These are phyloP conservation scores for Trichogramma dendrolimi DNA, from an alignment of 2,888 invertebrate genomes.

Conservation along the genomic window DNA sequence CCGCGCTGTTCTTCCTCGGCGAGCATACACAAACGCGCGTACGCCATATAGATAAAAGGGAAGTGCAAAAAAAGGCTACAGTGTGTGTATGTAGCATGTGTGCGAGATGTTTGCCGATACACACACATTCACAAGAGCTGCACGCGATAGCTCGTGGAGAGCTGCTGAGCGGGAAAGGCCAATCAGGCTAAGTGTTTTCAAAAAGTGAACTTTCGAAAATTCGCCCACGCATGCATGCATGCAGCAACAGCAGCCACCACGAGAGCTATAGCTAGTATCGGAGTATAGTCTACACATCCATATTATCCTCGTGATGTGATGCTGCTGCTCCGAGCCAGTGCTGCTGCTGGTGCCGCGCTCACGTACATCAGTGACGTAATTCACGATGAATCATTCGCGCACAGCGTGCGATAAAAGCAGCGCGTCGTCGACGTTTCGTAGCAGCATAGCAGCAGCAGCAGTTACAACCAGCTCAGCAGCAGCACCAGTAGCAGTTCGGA, in stretches of 20 bases:
- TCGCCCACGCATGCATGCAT: neutral
- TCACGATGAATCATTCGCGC: constrained; percentile 22
- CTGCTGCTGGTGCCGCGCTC: neutral
- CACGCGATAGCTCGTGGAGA: too few relatives aligned
- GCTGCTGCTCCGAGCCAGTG: neutral
- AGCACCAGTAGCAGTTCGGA: constrained; percentile 3
- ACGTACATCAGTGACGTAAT: constrained; percentile 18
- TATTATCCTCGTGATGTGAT: neutral
- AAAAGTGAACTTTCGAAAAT: constrained; percentile 19
- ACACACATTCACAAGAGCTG: too few relatives aligned
- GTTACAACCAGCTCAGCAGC: neutral
- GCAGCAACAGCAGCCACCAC: neutral
- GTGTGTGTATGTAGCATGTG: too few relatives aligned
- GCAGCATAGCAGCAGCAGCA: constrained; percentile 3
- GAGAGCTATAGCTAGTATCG: neutral
- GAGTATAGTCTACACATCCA: neutral
- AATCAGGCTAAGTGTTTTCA: constrained; percentile 26
- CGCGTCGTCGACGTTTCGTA: constrained; percentile 1
- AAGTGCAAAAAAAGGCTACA: neutral
- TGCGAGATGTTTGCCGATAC: neutral
- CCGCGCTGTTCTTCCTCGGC: too few relatives aligned
- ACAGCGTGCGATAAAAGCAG: constrained; percentile 12
- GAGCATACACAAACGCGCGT: neutral
- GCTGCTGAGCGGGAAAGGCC: neutral
- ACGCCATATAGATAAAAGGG: constrained; percentile 6